phyloP scores from a whole-genome alignment of 1,140 invertebrate species.

The Penaeus japonicus region DNA sequence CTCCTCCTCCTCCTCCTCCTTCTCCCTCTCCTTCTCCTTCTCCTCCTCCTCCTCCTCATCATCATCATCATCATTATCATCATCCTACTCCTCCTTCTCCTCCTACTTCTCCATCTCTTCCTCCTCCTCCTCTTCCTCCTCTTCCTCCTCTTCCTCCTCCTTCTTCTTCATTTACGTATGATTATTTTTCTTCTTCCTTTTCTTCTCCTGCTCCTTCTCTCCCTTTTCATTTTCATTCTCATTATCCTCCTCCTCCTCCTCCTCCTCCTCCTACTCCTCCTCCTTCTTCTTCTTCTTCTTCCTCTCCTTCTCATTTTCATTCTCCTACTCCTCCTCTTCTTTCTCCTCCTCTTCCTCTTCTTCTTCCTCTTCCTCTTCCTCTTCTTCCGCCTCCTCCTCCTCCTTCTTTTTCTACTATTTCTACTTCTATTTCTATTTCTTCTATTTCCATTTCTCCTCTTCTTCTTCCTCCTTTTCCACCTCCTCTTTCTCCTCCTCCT shows the following conservation, averaged over 20 bases:
- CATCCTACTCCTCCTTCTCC: not conserved
- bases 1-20: not conserved
- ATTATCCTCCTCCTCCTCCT: too few species aligned
- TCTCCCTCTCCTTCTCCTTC: not conserved
- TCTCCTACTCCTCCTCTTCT: too few species aligned
- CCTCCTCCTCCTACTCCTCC: too few species aligned
- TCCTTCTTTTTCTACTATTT: too few species aligned
- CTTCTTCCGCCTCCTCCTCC: not conserved
- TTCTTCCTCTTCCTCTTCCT: not conserved
- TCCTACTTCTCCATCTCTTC: not conserved
- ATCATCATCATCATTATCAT: not conserved
- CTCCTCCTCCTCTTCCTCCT: not conserved
- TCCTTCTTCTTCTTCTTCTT: too few species aligned
- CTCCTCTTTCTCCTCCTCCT: too few species aligned
- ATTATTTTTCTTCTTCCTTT: not conserved
- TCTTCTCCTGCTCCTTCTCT: not conserved
- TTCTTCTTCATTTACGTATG: not conserved
- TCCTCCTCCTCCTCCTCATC: not conserved
- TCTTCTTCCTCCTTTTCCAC: not conserved
- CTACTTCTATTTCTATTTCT: too few species aligned
- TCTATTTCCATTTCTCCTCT: not conserved
- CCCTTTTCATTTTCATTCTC: too few species aligned
- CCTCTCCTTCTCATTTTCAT: too few species aligned
- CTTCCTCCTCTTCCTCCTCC: not conserved
- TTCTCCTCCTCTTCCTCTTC: too few species aligned